phyloP scores from a whole-genome alignment of 2,888 invertebrate species.

The Patella caerulea region DNA sequence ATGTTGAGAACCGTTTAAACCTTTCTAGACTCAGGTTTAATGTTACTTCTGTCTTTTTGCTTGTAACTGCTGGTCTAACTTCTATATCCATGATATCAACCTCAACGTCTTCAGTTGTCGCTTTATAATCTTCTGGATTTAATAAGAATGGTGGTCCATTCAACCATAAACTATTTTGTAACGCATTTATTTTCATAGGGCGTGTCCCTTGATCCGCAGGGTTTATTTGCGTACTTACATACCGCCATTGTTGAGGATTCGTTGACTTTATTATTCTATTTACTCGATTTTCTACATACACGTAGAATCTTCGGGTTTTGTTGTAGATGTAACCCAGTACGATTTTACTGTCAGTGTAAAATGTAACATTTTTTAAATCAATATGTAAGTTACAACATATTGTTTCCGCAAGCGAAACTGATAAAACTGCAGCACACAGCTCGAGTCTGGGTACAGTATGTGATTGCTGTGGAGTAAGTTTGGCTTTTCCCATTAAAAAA shows the following conservation, averaged over 20 bases:
- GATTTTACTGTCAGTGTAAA: constrained; percentile 23
- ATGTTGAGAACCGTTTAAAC: background rate
- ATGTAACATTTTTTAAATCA: background rate
- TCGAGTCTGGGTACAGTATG: constrained; percentile 26
- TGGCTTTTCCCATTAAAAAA: constrained; percentile 19
- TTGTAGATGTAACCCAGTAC: constrained; percentile 19
- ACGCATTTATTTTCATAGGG: background rate
- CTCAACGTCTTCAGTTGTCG: background rate
- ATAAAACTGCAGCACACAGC: constrained; percentile 24
- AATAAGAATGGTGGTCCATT: background rate
- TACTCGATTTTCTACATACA: constrained; percentile 16
- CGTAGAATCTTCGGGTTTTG: constrained; percentile 15
- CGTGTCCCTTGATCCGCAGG: constrained; percentile 15
- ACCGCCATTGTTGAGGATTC: constrained; percentile 21
- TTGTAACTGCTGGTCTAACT: background rate
- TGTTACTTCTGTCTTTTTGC: background rate
- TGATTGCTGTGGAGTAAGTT: constrained; percentile 12
- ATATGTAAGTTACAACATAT: background rate
- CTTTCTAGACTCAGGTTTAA: background rate
- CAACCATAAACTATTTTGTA: background rate
- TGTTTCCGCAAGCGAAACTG: constrained; percentile 15
- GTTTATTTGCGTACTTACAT: constrained; percentile 6
- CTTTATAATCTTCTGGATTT: background rate
- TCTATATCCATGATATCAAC: background rate
- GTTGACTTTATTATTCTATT: background rate